A percentile compares a stretch with the other conserved stretches of the same genome.
Evolutionary conservation across 2,113 vertebrate genomes (phyloP).

Genomic region (Astatotilapia flaviijosephi): DNA sequence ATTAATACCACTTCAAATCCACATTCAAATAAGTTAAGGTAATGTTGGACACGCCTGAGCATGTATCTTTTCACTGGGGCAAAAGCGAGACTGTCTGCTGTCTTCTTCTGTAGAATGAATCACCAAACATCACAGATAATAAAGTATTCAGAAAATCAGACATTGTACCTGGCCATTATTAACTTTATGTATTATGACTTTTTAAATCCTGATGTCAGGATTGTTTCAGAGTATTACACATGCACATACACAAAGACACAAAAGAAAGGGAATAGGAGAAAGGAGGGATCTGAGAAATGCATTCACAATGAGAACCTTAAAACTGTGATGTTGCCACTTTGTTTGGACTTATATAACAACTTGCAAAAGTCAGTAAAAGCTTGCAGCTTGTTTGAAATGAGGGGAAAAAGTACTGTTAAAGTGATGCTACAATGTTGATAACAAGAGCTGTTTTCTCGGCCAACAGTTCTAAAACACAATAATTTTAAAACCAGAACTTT

Average conservation of each 20-base stretch:
- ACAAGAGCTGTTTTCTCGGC: neutral
- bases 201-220: neutral
- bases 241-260: neutral
- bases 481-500: neutral
- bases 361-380: neutral
- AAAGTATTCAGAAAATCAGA: neutral
- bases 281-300: neutral
- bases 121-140: neutral
- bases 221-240: neutral
- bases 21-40: neutral
- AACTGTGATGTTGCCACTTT: neutral
- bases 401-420: accelerated
- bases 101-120: neutral
- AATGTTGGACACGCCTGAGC: neutral
- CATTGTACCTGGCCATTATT: neutral
- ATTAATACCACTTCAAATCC: neutral
- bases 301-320: neutral
- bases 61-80: neutral
- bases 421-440: neutral
- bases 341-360: neutral
- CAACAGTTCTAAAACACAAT: neutral
- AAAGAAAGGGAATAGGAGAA: neutral
- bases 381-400: neutral
- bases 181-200: neutral
- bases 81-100: neutral